phyloP scores from a whole-genome alignment of 1,140 invertebrate species.

The Eufriesea mexicana region DNA sequence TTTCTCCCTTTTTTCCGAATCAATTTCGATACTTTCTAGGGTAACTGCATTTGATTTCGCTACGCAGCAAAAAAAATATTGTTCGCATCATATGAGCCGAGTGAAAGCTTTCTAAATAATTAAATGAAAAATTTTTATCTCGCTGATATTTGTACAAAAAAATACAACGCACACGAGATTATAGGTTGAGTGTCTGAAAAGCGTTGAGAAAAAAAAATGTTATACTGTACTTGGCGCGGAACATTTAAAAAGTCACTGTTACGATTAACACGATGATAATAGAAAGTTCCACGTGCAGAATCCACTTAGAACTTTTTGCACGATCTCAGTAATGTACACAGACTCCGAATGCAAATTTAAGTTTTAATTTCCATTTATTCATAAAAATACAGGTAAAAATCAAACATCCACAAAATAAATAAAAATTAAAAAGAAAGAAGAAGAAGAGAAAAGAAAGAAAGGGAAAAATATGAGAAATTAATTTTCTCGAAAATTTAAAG shows the following conservation, averaged over 20 bases:
- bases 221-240: not conserved
- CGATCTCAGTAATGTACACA: not conserved
- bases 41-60: not conserved
- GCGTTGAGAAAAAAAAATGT: too few relatives aligned
- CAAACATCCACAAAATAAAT: too few relatives aligned
- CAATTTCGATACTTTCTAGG: constrained; percentile 3
- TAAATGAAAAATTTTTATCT: constrained; percentile 1
- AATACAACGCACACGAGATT: not conserved
- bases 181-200: not conserved
- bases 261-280: not conserved
- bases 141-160: not conserved
- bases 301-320: not conserved
- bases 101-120: constrained; percentile 10
- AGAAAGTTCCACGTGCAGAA: not conserved
- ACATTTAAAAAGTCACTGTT: not conserved
- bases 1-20: not conserved
- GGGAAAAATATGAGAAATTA: too few relatives aligned
- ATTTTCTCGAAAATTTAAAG: too few relatives aligned
- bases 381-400: too few relatives aligned
- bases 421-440: too few relatives aligned
- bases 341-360: not conserved
- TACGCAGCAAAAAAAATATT: not conserved
- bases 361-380: too few relatives aligned
- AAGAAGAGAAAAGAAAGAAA: too few relatives aligned
- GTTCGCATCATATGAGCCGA: not conserved